Evolutionary conservation across 2,797 vertebrate species (phyloP).

Genomic region (Choloepus didactylus): DNA sequence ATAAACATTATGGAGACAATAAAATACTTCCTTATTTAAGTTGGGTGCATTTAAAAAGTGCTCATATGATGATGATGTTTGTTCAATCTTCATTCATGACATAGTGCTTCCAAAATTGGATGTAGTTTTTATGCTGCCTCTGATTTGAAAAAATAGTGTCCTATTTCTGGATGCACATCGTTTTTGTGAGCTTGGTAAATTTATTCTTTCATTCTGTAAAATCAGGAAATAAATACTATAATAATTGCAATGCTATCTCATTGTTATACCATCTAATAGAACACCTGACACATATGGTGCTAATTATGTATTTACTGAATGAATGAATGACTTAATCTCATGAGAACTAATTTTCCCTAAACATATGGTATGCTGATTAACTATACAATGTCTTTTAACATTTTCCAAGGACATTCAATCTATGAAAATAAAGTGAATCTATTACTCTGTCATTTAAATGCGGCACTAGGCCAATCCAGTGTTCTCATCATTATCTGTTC

Average conservation of each 20-base stretch:
- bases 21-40: not conserved
- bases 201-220: not conserved
- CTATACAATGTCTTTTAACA: not conserved
- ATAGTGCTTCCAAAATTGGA: not conserved
- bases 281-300: not conserved
- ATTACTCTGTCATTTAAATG: not conserved
- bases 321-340: not conserved
- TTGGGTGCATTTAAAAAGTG: not conserved
- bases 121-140: not conserved
- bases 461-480: not conserved
- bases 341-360: not conserved
- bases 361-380: not conserved
- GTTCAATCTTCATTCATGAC: not conserved
- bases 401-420: constrained; percentile 17
- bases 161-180: not conserved
- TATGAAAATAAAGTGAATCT: not conserved
- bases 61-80: not conserved
- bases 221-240: not conserved
- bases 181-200: not conserved
- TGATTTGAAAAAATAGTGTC: not conserved
- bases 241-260: not conserved
- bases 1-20: not conserved
- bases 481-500: not conserved
- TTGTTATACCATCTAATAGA: not conserved
- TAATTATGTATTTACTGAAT: not conserved